phyloP scores from a whole-genome alignment of 35 echinoderm and acorn worm species.

The Lytechinus pictus region DNA sequence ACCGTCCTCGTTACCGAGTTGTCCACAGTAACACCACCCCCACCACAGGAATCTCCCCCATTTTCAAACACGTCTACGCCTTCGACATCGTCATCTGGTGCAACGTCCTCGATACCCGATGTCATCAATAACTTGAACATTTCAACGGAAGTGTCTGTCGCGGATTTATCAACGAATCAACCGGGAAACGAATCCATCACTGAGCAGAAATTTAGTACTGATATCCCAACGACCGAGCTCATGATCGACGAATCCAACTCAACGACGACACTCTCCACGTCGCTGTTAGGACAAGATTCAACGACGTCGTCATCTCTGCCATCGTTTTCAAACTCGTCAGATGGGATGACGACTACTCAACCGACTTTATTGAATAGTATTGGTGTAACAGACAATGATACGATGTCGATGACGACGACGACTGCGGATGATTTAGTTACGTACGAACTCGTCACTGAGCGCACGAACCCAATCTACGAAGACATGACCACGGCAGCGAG shows the following conservation, averaged over 20 bases:
- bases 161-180: not conserved
- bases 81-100: not conserved
- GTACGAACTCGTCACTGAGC: not conserved
- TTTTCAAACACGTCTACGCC: not conserved
- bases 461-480: not conserved
- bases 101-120: not conserved
- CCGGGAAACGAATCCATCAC: not conserved
- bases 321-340: not conserved
- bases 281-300: not conserved
- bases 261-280: not conserved
- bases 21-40: not conserved
- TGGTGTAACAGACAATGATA: not conserved
- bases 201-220: not conserved
- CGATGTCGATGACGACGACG: not conserved
- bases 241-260: not conserved
- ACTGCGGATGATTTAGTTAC: not conserved
- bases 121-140: not conserved
- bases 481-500: not conserved
- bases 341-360: not conserved
- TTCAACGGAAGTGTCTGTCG: not conserved
- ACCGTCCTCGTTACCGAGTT: not conserved
- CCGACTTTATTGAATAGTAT: not conserved
- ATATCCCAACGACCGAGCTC: not conserved
- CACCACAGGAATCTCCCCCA: not conserved
- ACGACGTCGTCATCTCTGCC: not conserved